Percentiles rank a stretch among this genome's conserved stretches.
Conservation (phyloP, 1,140 invertebrate species). For the Drepana arcuata region DNA sequence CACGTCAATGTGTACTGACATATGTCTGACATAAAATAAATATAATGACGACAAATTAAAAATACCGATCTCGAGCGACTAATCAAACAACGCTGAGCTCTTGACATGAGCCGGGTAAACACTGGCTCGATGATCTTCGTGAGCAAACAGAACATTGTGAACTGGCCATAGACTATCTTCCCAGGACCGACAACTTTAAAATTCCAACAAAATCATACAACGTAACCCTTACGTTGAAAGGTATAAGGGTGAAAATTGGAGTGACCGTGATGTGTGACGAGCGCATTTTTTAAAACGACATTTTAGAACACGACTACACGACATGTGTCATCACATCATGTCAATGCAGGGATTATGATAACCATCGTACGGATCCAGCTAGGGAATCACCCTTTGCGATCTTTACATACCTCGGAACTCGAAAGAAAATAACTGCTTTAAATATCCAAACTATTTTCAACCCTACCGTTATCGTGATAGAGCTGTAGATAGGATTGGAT, state of each 20-base stretch:
- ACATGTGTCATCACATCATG: slow-evolving; percentile 72
- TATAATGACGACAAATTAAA: too few relatives aligned
- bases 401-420: slow-evolving; percentile 40
- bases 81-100: slow-evolving; percentile 24
- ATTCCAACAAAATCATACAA: slow-evolving; percentile 13
- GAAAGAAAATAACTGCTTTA: too few relatives aligned
- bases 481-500: slow-evolving; percentile 10
- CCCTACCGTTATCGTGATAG: slow-evolving; percentile 10
- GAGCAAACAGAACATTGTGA: slow-evolving; percentile 58
- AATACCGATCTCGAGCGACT: too few relatives aligned
- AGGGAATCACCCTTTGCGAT: slow-evolving; percentile 68
- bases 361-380: slow-evolving; percentile 67
- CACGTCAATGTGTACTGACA: too few relatives aligned
- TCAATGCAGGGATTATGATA: slow-evolving; percentile 72
- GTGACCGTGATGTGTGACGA: slow-evolving; percentile 2
- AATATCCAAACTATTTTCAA: slow-evolving; percentile 15
- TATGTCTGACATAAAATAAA: too few relatives aligned
- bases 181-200: slow-evolving; percentile 31
- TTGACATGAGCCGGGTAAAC: slow-evolving; percentile 36
- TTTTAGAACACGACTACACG: slow-evolving; percentile 63
- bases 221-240: slow-evolving; percentile 19
- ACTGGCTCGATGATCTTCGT: slow-evolving; percentile 52
- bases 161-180: slow-evolving; percentile 48
- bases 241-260: slow-evolving; percentile 21
- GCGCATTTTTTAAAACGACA: slow-evolving; percentile 46